Conservation (phyloP, 2,888 invertebrate genomes). For the Cabera pusaria region DNA sequence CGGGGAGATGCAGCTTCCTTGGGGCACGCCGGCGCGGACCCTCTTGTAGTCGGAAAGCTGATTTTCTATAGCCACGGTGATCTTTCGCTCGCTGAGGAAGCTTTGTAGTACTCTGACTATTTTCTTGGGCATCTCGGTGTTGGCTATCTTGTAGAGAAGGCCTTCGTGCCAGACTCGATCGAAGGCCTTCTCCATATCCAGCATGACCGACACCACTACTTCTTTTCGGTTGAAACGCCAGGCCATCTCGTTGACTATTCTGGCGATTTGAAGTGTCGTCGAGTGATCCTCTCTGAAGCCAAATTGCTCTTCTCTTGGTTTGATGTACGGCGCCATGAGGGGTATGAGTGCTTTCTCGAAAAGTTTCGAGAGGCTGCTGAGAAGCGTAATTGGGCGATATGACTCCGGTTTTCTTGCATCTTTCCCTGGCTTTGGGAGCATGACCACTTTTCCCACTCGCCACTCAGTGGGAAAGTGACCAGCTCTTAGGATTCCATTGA, state of each 20-base stretch:
- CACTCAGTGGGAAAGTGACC: not conserved
- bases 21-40: not conserved
- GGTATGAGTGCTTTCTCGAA: not conserved
- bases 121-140: not conserved
- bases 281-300: not conserved
- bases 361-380: not conserved
- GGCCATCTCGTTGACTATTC: constrained; percentile 14
- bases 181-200: constrained; percentile 35
- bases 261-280: not conserved
- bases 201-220: constrained; percentile 29
- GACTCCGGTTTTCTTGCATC: not conserved
- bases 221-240: constrained; percentile 24
- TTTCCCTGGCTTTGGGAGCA: constrained; percentile 1
- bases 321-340: not conserved
- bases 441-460: not conserved
- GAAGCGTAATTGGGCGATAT: not conserved
- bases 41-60: not conserved
- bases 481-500: not conserved
- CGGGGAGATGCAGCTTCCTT: not conserved
- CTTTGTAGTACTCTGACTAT: not conserved
- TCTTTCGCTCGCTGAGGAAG: not conserved
- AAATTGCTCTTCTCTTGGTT: not conserved
- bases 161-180: constrained; percentile 42
- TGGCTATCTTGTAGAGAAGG: constrained; percentile 13
- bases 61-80: not conserved